Evolutionary conservation across 2,113 vertebrate genomes (phyloP).

Genomic region (Eudorcas thomsonii): DNA sequence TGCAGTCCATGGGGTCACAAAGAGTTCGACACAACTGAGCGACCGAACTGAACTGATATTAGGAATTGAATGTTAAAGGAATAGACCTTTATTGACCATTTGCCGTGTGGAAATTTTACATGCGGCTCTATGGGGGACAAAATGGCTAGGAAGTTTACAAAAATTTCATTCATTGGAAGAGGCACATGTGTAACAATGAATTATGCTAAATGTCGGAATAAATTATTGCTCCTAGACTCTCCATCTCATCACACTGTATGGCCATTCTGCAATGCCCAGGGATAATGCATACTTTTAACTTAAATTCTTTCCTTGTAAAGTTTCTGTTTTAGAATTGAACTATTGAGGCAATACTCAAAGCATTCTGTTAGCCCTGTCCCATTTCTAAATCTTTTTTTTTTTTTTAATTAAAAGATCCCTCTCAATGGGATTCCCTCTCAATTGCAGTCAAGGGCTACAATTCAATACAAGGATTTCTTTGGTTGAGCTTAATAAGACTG

Average conservation of each 20-base stretch:
- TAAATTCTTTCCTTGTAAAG: neutral
- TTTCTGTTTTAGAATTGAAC: neutral
- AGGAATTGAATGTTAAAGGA: neutral
- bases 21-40: neutral
- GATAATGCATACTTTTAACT: neutral
- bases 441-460: neutral
- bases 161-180: neutral
- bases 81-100: neutral
- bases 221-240: neutral
- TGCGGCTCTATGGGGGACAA: neutral
- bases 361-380: neutral
- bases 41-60: neutral
- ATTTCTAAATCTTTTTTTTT: neutral
- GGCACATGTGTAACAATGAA: neutral
- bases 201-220: neutral
- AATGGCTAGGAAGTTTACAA: neutral
- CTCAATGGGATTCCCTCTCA: neutral
- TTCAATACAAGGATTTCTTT: neutral
- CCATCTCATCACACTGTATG: neutral
- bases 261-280: neutral
- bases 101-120: neutral
- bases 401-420: neutral
- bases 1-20: neutral
- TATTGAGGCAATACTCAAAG: neutral
- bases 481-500: neutral